Evolutionary conservation across 2,797 vertebrate species (phyloP).

Genomic region (Sarcophilus harrisii): DNA sequence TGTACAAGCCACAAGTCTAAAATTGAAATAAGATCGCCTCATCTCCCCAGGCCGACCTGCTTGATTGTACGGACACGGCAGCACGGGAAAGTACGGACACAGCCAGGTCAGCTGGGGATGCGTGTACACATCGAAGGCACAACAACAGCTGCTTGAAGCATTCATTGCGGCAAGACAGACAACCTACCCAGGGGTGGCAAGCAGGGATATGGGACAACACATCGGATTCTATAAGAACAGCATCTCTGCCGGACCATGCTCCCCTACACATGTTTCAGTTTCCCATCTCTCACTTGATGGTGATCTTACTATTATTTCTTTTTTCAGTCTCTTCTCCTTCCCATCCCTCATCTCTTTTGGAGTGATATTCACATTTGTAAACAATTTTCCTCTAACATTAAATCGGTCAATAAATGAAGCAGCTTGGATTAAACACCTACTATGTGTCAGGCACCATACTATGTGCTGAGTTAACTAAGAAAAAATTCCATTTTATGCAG

Average conservation of each 20-base stretch:
- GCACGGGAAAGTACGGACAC: not conserved
- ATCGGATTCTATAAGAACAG: not conserved
- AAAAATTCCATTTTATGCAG: not conserved
- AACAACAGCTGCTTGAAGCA: not conserved
- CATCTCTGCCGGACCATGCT: not conserved
- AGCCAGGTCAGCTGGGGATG: slow-evolving; percentile 36
- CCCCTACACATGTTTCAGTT: not conserved
- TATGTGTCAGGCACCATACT: not conserved
- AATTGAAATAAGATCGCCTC: not conserved
- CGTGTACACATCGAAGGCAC: slow-evolving; percentile 58
- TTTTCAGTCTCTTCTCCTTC: not conserved
- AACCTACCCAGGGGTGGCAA: not conserved
- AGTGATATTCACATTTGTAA: not conserved
- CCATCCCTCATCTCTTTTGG: fast-evolving
- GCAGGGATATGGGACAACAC: not conserved
- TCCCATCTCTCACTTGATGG: not conserved
- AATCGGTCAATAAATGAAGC: not conserved
- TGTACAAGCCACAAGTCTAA: not conserved
- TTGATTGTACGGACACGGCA: not conserved
- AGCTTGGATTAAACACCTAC: not conserved
- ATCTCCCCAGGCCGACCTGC: not conserved
- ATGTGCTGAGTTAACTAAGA: not conserved
- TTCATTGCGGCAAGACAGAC: not conserved
- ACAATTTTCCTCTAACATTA: not conserved
- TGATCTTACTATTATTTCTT: not conserved